These are phyloP conservation scores for Spilogale gracilis DNA, from an alignment of 2,113 vertebrate genomes.

Conservation along the genomic window DNA sequence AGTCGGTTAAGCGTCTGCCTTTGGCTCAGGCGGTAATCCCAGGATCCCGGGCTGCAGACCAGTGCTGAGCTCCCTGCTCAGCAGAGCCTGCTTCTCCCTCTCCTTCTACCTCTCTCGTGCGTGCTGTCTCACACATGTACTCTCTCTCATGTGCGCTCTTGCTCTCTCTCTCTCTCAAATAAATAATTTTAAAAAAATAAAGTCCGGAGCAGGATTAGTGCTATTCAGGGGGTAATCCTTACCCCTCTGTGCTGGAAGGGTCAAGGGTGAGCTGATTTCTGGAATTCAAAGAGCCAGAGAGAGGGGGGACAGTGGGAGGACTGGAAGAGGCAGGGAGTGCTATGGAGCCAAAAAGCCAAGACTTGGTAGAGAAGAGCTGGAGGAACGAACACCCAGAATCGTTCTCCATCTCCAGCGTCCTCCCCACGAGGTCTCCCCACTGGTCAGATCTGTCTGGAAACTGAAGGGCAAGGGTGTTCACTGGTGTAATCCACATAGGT, in stretches of 20 bases:
- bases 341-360: background rate
- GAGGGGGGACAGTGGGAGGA: background rate
- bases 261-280: background rate
- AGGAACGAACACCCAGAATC: background rate
- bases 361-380: background rate
- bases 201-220: background rate
- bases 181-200: background rate
- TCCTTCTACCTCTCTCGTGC: background rate
- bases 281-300: background rate
- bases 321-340: fast-evolving
- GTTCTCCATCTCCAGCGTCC: background rate
- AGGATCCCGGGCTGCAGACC: background rate
- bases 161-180: background rate
- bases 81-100: background rate
- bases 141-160: background rate
- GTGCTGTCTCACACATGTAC: background rate
- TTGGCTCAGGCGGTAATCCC: background rate
- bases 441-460: background rate
- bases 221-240: background rate
- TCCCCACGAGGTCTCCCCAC: background rate
- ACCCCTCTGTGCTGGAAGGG: background rate
- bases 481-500: background rate
- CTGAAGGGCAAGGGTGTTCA: background rate
- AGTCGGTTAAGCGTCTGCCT: background rate
- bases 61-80: background rate